phyloP scores from a whole-genome alignment of 2,888 invertebrate genomes.

The Chromoteleia sp. region DNA sequence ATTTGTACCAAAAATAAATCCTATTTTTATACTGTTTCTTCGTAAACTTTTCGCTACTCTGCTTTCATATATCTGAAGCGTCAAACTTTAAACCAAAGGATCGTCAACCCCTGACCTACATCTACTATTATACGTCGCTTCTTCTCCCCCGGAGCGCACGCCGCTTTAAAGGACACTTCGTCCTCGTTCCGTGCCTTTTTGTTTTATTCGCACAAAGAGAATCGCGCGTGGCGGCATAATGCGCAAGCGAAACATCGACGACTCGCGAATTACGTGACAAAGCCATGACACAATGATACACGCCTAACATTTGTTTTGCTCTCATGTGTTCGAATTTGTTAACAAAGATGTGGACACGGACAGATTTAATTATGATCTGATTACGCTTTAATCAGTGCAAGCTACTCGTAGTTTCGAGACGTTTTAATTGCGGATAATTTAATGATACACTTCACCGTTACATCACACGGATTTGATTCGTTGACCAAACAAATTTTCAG shows the following conservation, averaged over 20 bases:
- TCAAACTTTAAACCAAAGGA: conserved; percentile 17
- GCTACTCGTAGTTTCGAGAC: too few species aligned
- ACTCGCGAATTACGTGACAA: conserved; percentile 31
- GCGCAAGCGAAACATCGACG: conserved; percentile 11
- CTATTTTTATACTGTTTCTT: neutral
- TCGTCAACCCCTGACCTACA: conserved; percentile 52
- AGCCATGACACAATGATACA: conserved; percentile 4
- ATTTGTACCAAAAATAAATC: neutral
- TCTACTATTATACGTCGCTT: neutral
- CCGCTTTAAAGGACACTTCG: conserved; percentile 49
- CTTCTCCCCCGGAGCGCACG: conserved; percentile 3
- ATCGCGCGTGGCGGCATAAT: conserved; percentile 6
- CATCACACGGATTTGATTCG: too few species aligned
- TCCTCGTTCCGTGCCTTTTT: conserved; percentile 33
- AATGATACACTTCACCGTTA: too few species aligned
- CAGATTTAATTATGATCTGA: too few species aligned
- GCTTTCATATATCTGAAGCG: neutral
- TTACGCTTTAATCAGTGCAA: too few species aligned
- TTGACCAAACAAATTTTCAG: too few species aligned
- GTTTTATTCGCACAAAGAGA: conserved; percentile 30
- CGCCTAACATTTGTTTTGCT: too few species aligned
- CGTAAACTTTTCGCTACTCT: neutral
- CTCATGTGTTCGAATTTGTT: too few species aligned
- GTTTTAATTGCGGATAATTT: too few species aligned
- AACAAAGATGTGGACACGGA: too few species aligned